Evolutionary conservation across 2,888 invertebrate species (phyloP), one percentile per base, ranked within the genome.

Genomic region (Orthosia incerta): DNA sequence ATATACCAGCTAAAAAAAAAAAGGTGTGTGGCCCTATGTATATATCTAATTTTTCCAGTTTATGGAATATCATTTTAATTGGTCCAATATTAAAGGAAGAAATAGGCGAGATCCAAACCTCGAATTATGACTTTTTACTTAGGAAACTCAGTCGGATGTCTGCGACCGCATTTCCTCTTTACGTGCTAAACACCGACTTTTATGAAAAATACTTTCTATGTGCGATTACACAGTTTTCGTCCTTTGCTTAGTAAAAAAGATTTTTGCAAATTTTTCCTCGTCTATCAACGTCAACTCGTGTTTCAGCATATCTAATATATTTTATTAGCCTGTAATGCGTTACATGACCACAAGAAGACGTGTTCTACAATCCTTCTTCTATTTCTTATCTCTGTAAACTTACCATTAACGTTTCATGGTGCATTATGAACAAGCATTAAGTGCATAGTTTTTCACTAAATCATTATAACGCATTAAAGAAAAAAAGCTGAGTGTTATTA

Each of bases 361-460:
- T 86, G 81, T 79, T 78, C 46, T 59, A 75, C 62, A 74, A 68
- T 57, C 45, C 26, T n/a, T 61, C 69, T 61, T 73, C 60, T 50
- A 48, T 39, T 57, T 62, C 76, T 85, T 86, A 85, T 85, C 84
- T 76, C 26, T 60, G 56, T 60, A 72, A 83, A 83, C 59, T 56
- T n/a, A 51, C 57, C 23, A 60, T 61, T 64, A 57, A 62, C 46
- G 55, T 70, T 31, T 74, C 53, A 71, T 72, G 45, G 60, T 63
- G 18, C 61, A 79, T 86, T 86, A 83, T 86, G 71, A 74, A 75
- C 31, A 68, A 67, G 57, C 81, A 86, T 69, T 51, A 61, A 79
- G 48, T 0, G 68, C 76, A 81, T 81, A 83, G 74, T 79, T 83
- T 83, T 83, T 68, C 62, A 83, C 46, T 61, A 71, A 63, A 62